These are phyloP conservation scores for Anoncus sp. DNA, from an alignment of 2,888 invertebrate genomes.

Conservation along the genomic window DNA sequence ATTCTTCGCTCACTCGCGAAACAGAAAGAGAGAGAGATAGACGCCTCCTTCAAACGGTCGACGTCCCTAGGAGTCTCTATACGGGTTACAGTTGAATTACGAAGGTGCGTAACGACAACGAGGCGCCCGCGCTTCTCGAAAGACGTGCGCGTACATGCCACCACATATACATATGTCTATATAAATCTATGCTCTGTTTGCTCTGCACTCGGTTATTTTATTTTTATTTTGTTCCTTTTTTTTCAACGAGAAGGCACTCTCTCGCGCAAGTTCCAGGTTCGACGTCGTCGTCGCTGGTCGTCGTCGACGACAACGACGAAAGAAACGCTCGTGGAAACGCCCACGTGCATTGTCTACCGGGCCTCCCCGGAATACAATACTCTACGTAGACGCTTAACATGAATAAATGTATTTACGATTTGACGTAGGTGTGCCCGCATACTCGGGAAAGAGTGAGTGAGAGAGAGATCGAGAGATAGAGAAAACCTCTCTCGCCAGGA, in stretches of 20 bases:
- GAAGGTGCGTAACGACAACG: slow-evolving; percentile 61
- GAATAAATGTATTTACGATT: slow-evolving; percentile 82
- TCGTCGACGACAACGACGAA: slow-evolving; percentile 68
- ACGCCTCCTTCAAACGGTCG: slow-evolving; percentile 5
- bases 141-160: slow-evolving; percentile 21
- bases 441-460: slow-evolving; percentile 51
- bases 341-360: slow-evolving; percentile 81
- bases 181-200: slow-evolving; percentile 24
- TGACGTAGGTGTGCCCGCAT: slow-evolving; percentile 68
- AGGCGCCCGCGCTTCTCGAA: slow-evolving; percentile 53
- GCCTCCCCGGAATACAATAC: slow-evolving; percentile 80
- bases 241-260: slow-evolving; percentile 24
- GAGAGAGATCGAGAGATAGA: slow-evolving; percentile 23
- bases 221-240: slow-evolving; percentile 17
- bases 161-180: slow-evolving; percentile 1
- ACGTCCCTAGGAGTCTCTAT: slow-evolving; percentile 2
- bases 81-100: slow-evolving; percentile 58
- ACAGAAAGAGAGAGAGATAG: slow-evolving; percentile 14
- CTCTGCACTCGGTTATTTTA: slow-evolving; percentile 43
- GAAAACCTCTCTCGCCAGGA: slow-evolving; percentile 13
- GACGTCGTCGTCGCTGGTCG: slow-evolving; percentile 55
- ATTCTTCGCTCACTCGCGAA: slow-evolving; percentile 20
- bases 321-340: slow-evolving; percentile 77
- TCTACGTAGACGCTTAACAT: slow-evolving; percentile 76
- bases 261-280: slow-evolving; percentile 31